phyloP scores from a whole-genome alignment of 2,113 vertebrate genomes.

The Chloroceryle aenea region DNA sequence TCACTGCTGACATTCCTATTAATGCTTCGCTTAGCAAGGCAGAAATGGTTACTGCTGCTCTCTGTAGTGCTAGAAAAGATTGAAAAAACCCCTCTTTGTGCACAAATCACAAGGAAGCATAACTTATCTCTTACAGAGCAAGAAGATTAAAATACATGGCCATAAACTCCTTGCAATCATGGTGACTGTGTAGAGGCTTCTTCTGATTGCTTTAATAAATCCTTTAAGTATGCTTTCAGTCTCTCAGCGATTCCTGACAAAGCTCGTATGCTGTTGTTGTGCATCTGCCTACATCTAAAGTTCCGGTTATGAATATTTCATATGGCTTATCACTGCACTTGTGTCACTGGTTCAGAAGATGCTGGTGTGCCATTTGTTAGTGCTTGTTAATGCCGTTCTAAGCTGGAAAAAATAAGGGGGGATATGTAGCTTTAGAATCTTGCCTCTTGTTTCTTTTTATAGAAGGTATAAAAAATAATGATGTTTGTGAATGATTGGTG shows the following conservation, averaged over 20 bases:
- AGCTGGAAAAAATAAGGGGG: background rate
- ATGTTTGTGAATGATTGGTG: conserved; percentile 73
- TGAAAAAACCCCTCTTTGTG: conserved; percentile 73
- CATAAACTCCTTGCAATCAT: conserved; percentile 76
- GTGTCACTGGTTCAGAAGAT: conserved; percentile 28
- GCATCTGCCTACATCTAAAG: conserved; percentile 68
- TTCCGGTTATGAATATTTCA: conserved; percentile 76
- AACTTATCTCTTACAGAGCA: conserved; percentile 69
- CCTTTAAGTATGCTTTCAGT: conserved; percentile 75
- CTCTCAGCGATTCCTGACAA: conserved; percentile 71
- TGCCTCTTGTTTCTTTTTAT: conserved; percentile 61
- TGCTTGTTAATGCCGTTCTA: conserved; percentile 51
- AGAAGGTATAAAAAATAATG: conserved; percentile 62
- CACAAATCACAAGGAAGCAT: conserved; percentile 72
- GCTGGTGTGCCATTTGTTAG: conserved; percentile 37
- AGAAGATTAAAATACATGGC: conserved; percentile 74
- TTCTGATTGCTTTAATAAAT: conserved; percentile 79
- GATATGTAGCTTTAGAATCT: conserved; percentile 41
- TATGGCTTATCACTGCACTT: conserved; percentile 51
- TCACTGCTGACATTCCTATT: conserved; percentile 62
- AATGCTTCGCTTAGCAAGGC: conserved; percentile 60
- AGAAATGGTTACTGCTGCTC: conserved; percentile 53
- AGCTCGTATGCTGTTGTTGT: conserved; percentile 66
- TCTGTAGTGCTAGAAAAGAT: conserved; percentile 44
- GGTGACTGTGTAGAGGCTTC: conserved; percentile 55